Conservation (phyloP, 2,888 invertebrate species). For the Rhingia campestris region DNA sequence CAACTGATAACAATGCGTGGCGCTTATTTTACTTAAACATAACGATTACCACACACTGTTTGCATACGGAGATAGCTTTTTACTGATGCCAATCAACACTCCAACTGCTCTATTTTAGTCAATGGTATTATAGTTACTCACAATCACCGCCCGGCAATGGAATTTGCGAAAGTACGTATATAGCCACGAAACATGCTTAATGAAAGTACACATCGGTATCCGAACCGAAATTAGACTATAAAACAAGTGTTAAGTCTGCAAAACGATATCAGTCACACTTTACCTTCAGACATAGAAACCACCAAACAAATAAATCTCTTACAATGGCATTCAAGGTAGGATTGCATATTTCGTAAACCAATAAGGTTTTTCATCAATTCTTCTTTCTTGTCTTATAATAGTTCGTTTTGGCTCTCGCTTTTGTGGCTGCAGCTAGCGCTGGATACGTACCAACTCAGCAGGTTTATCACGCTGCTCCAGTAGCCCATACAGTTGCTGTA, state of each 20-base stretch:
- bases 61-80: too few species aligned
- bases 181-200: neutral
- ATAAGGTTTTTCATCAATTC: neutral
- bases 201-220: neutral
- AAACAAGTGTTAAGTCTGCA: constrained; percentile 30
- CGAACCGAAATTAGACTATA: constrained; percentile 36
- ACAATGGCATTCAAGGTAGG: constrained; percentile 79
- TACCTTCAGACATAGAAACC: constrained; percentile 40
- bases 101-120: too few species aligned
- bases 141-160: neutral
- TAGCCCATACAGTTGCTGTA: constrained; percentile 18
- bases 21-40: too few species aligned
- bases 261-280: constrained; percentile 48
- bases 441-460: constrained; percentile 68
- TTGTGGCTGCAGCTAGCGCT: constrained; percentile 77
- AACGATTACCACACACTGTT: too few species aligned
- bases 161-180: constrained; percentile 7
- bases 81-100: too few species aligned
- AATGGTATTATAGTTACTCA: too few species aligned
- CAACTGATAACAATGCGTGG: too few species aligned
- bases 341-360: neutral
- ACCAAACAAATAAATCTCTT: constrained; percentile 23
- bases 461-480: constrained; percentile 68
- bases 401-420: constrained; percentile 76
- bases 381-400: constrained; percentile 26